Evolutionary conservation across 2,888 invertebrate genomes (phyloP).

Genomic region (Stenotaenia linearis): DNA sequence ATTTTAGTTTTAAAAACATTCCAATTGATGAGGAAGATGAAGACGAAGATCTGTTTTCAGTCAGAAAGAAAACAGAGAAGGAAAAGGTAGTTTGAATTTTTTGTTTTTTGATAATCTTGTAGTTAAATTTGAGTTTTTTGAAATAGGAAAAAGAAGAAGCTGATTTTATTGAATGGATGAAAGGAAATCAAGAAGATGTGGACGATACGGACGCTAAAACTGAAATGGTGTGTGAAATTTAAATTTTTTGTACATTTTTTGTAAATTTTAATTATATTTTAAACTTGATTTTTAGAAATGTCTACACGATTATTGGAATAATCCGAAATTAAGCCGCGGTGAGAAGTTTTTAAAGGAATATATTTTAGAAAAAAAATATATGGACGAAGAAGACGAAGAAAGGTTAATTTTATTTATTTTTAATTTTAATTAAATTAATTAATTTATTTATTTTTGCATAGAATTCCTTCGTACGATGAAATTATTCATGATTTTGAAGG

Average conservation of each 20-base stretch:
- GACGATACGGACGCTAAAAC: constrained; percentile 57
- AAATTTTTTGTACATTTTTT: too few relatives aligned
- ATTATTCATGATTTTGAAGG: constrained; percentile 56
- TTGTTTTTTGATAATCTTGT: neutral
- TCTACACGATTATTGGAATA: constrained; percentile 75
- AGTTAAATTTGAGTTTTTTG: too few relatives aligned
- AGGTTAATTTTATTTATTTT: constrained; percentile 41
- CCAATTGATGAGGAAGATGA: constrained; percentile 45
- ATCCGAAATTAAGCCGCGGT: constrained; percentile 70
- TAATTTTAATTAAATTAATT: neutral
- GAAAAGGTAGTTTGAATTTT: constrained; percentile 42
- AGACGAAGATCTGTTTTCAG: constrained; percentile 51
- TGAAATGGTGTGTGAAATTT: too few relatives aligned
- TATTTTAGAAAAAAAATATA: constrained; percentile 70
- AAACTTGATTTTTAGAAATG: constrained; percentile 51
- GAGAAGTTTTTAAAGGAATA: constrained; percentile 91
- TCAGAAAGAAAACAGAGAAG: constrained; percentile 44
- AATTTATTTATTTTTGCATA: neutral
- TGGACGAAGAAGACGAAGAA: constrained; percentile 51
- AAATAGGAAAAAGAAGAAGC: constrained; percentile 46
- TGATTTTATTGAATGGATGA: constrained; percentile 72
- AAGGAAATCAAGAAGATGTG: constrained; percentile 61
- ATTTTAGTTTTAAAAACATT: constrained; percentile 40
- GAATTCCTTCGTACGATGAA: constrained; percentile 60
- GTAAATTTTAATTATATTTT: neutral